These are phyloP conservation scores for Ormyrus rosae DNA, from an alignment of 2,888 invertebrate species.

Conservation along the genomic window DNA sequence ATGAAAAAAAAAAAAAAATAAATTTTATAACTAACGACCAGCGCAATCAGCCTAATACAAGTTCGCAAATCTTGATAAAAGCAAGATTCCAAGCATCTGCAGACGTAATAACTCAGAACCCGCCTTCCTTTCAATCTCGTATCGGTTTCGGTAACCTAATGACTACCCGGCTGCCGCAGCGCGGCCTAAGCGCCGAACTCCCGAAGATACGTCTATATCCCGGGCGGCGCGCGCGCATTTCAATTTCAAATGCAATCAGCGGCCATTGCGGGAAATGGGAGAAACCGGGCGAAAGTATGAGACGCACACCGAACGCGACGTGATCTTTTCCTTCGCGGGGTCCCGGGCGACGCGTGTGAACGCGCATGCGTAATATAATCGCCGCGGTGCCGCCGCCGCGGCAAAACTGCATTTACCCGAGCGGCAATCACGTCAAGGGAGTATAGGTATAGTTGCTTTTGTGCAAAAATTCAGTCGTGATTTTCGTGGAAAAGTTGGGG, in stretches of 20 bases:
- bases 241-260: conserved; percentile 72
- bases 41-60: too few relatives aligned
- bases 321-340: neutral
- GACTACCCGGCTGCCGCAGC: too few relatives aligned
- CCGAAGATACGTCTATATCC: neutral
- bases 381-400: neutral
- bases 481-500: too few relatives aligned
- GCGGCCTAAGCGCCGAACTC: neutral
- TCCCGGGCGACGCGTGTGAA: neutral
- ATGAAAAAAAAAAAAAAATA: too few relatives aligned
- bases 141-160: conserved; percentile 38
- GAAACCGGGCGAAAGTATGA: conserved; percentile 72
- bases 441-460: too few relatives aligned
- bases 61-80: too few relatives aligned
- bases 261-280: conserved; percentile 72
- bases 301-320: conserved; percentile 7
- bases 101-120: too few relatives aligned
- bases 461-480: too few relatives aligned
- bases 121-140: conserved; percentile 10
- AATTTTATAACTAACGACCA: too few relatives aligned
- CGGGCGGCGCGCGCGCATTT: conserved; percentile 56
- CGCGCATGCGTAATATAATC: conserved; percentile 33
- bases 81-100: neutral
- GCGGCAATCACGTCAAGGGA: too few relatives aligned
- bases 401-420: too few relatives aligned